Evolutionary conservation across 2,113 vertebrate genomes (phyloP), one percentile per base, ranked within the genome.

Genomic region (Aldabrachelys gigantea): DNA sequence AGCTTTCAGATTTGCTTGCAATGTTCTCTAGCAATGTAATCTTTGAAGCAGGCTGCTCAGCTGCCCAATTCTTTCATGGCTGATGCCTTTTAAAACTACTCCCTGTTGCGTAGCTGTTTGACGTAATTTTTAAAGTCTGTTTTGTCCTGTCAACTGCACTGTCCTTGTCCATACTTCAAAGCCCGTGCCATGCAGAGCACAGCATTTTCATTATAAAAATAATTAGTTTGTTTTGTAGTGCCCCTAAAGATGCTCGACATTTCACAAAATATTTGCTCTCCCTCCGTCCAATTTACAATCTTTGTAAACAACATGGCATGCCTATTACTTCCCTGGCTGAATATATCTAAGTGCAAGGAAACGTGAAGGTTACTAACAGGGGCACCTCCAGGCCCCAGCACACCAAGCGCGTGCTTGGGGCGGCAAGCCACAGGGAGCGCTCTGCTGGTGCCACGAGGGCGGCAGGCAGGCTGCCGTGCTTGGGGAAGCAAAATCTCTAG

Each of bases 71-170:
- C 94, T 87, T 97, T 96, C 65, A 84, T 6, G 41, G 47, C 87
- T 92, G 88, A 49, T 93, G 94, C 88, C 96, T 97, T 98, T 97
- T 94, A 97, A 97, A 97, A 89, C 91, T 97, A n/a, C 94, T 97
- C 97, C 97, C 98, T 95, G 92, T 96, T 89, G 97, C 80, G 97
- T 65, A 96, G 92, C 53, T 80, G 80, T 95, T 97, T 97, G 94
- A 92, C 91, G 92, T 95, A 97, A 88, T 96, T 98, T 95, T 96
- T 96, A 84, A 96, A 92, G 65, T 93, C 93, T 98, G 97, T 96
- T 97, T 98, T 97, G 92, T 96, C 94, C 97, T 97, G 92, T 95
- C 97, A 97, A 83, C 10, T 22, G 88, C 96, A 87, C 62, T 90
- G 12, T 85, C 69, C 85, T 94, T 88, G n/a, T 80, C 92, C 31